These are phyloP conservation scores for Microtus ochrogaster DNA, from an alignment of 2,113 vertebrate genomes.

Conservation along the genomic window DNA sequence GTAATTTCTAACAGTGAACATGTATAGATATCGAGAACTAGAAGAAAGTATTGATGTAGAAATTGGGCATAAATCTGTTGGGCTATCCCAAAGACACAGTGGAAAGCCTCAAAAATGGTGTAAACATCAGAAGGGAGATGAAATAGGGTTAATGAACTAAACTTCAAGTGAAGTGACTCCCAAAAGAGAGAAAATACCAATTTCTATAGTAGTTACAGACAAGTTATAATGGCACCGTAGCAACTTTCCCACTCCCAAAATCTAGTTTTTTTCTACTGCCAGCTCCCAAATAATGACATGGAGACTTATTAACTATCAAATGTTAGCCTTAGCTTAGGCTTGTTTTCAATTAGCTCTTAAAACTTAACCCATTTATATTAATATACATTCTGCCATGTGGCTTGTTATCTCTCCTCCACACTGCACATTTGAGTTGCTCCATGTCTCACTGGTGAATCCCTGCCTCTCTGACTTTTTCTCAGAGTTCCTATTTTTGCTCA, in stretches of 20 bases:
- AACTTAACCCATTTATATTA: not conserved
- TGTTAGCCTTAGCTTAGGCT: not conserved
- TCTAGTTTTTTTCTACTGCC: not conserved
- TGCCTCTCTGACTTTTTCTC: not conserved
- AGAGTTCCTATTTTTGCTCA: not conserved
- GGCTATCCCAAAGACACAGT: not conserved
- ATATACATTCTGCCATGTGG: not conserved
- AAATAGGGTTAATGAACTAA: not conserved
- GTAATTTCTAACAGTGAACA: constrained; percentile 3
- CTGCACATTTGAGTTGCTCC: not conserved
- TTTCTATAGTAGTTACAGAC: not conserved
- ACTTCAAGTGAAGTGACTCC: not conserved
- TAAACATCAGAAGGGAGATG: not conserved
- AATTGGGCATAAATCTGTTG: not conserved
- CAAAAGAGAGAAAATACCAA: not conserved
- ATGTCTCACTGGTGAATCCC: not conserved
- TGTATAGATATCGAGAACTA: not conserved
- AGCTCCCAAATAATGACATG: not conserved
- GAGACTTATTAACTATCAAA: not conserved
- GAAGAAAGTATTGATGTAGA: not conserved
- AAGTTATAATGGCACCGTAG: not conserved
- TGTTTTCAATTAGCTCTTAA: not conserved
- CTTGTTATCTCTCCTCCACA: not conserved
- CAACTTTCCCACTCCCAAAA: not conserved
- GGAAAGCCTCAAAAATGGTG: not conserved